Evolutionary conservation across 2,888 invertebrate genomes (phyloP), one percentile per base, ranked within the genome.

Genomic region (Autographa gamma): DNA sequence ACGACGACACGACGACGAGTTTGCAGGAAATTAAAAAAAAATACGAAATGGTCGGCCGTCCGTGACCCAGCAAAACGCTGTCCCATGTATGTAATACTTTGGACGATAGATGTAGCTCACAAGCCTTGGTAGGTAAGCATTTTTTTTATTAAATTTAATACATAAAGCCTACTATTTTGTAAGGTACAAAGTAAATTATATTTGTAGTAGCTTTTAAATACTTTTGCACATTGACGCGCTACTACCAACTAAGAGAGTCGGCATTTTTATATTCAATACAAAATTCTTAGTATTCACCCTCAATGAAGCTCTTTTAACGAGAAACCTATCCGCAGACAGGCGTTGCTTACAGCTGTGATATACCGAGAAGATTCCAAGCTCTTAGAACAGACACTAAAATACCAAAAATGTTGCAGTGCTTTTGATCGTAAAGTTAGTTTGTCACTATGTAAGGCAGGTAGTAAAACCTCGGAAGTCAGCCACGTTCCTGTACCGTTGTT

Each of bases 11-110:
- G 73, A 71, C 74, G 73, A 73, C 69, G 71, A 75, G 74, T 75
- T 73, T 60, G 71, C 78, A 80, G 79, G 73, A 78, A 80, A 82
- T 80, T 73, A 63, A 77, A 79, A 83, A 43, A 78, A 73, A 68
- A 64, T 66, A 72, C 66, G 64, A 64, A 79, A 77, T 63, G 63
- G 76, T 68, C 68, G 66, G 59, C 68, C 62, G 67, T 64, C 60
- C 61, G 70, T 65, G 74, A 73, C 73, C 68, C 61, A 58, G 59
- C 66, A 66, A 59, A 62, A 59, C 60, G 43, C 59, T 34, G 68
- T 59, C 34, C 56, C 60, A 48, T 56, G 60, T 63, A 66, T 69
- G 72, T 68, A 59, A 63, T 71, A 71, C 52, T 71, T 71, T 62
- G 54, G 31, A 76, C 62, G 60, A 63, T 65, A 48, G 54, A 43